Conservation (phyloP, 2,113 vertebrate species). For the Rhizomys pruinosus region DNA sequence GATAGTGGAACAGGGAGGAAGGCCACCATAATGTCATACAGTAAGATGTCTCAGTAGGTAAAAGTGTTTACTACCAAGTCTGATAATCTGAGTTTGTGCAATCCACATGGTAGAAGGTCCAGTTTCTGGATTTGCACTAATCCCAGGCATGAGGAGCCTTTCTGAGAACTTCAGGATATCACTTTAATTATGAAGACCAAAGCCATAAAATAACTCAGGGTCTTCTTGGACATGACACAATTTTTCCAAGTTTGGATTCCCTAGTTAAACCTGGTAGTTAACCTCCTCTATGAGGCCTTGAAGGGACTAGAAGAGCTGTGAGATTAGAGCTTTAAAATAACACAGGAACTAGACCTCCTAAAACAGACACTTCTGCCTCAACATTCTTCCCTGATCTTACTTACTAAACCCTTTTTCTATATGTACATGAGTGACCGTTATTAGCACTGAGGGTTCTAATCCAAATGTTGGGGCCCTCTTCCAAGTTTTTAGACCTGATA, state of each 20-base stretch:
- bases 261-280: neutral
- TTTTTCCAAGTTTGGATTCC: neutral
- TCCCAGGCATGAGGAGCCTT: neutral
- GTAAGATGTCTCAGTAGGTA: no score
- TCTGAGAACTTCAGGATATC: neutral
- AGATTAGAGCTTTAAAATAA: neutral
- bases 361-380: neutral
- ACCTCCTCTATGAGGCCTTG: neutral
- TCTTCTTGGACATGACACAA: neutral
- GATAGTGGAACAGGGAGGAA: no score
- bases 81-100: no score
- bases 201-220: neutral
- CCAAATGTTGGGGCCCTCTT: neutral
- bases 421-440: neutral
- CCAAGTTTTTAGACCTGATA: neutral
- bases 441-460: neutral
- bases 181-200: neutral
- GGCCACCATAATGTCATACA: no score
- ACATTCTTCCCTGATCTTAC: neutral
- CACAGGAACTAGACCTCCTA: neutral
- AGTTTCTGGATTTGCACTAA: neutral
- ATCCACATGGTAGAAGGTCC: no score
- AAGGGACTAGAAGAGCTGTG: neutral
- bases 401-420: neutral
- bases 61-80: no score